Evolutionary conservation across 1,140 invertebrate genomes (phyloP).

Genomic region (Lepidurus packardi): DNA sequence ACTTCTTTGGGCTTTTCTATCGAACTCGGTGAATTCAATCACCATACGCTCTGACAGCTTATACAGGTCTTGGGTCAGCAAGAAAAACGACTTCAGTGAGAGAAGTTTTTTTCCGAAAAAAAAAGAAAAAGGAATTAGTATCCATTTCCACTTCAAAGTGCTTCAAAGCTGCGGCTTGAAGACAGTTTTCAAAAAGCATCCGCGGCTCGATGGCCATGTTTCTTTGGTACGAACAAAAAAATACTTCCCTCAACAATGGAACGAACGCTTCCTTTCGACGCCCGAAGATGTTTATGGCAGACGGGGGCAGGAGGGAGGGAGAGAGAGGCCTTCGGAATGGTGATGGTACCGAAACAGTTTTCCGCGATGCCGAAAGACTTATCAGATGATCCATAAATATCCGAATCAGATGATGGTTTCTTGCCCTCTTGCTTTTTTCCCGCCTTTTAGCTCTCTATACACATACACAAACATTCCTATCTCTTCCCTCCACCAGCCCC

Average conservation of each 20-base stretch:
- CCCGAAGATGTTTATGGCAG: background rate
- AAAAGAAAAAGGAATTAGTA: background rate
- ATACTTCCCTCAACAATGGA: background rate
- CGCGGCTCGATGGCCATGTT: background rate
- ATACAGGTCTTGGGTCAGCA: background rate
- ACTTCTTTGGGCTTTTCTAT: background rate
- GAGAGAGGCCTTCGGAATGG: background rate
- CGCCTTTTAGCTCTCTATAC: background rate
- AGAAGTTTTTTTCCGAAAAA: background rate
- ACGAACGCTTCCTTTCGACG: background rate
- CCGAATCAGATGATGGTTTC: constrained; percentile 13
- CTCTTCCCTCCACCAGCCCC: background rate
- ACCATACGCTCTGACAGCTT: background rate
- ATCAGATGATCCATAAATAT: constrained; percentile 22
- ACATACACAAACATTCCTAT: background rate
- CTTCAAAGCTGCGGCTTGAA: background rate
- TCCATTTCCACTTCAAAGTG: background rate
- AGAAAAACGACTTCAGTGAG: background rate
- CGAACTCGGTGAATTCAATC: background rate
- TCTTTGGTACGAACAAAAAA: background rate
- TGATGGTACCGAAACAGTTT: background rate
- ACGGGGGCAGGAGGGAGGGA: background rate
- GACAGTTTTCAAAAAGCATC: background rate
- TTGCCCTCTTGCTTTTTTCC: background rate
- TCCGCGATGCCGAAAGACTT: background rate